Evolutionary conservation across 2,888 invertebrate genomes (phyloP), one percentile per base, ranked within the genome.

Genomic region (Pharmacophagus antenor): DNA sequence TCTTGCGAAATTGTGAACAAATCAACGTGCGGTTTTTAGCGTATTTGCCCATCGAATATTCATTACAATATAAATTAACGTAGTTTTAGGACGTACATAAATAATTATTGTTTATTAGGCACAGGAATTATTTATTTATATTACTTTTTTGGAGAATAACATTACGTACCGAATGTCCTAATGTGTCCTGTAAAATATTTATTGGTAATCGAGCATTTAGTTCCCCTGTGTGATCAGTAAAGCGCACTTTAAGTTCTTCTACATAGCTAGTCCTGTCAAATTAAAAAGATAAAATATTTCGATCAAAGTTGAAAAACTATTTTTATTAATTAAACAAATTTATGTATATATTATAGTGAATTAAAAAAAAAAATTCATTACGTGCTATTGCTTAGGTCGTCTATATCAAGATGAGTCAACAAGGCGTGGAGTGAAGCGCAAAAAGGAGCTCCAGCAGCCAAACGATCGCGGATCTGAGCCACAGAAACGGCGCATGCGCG

Each of bases 201-300:
- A 93, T 88, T 22, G 90, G 91, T 10, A 95, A 81, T 10, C 92
- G 87, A 52, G 93, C 93, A 0, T 80, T 74, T 18, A 95, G 67
- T 23, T 94, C 93, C 8, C 95, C 95, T 0, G 95, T 95, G 64
- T 94, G 94, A 76, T 95, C 95, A 8, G 93, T 88, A 42, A 95
- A 83, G 3, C 91, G 91, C 1, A 95, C 83, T 56, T 89, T 88
- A n/a, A 95, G 80, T 68, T 95, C 94, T 61, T 87, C 85, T 58
- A 69, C 71, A 62, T 75, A 76, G 15, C 46, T 63, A 18, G 77
- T 73, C 46, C 83, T 84, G 4, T 22, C 1, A 17, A 44, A 44
- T 18, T 20, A 1, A 44, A n/a, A 44, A 44, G 18, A 44, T 8
- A 10, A 27, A 27, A 5, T 27, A 27, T 27, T 7, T 7, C 27